Evolutionary conservation across 1,140 invertebrate genomes (phyloP).

Genomic region (Zaprionus ornatus): DNA sequence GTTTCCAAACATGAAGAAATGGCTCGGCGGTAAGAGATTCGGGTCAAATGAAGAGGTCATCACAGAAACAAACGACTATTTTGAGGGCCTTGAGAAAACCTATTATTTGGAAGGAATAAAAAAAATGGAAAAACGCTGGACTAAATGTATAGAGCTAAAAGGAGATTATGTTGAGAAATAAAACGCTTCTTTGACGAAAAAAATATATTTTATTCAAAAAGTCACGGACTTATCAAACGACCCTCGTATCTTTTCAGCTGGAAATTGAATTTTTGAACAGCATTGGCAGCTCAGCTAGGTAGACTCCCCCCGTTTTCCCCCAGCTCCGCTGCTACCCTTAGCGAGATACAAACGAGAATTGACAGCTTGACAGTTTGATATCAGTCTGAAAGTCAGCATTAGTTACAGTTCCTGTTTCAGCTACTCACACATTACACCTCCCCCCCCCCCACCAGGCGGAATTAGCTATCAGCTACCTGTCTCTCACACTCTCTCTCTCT

Average conservation of each 20-base stretch:
- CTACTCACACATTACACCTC: conserved; percentile 47
- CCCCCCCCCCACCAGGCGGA: not conserved
- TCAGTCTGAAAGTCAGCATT: conserved; percentile 77
- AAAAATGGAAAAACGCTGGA: no score
- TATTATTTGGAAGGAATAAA: no score
- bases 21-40: no score
- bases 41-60: no score
- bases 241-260: conserved; percentile 75
- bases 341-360: conserved; percentile 70
- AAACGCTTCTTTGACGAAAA: no score
- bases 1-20: no score
- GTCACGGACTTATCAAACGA: no score
- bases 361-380: conserved; percentile 81
- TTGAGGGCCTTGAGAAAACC: no score
- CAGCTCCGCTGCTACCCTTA: conserved; percentile 1
- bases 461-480: not conserved
- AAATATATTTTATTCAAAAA: no score
- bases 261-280: conserved; percentile 82
- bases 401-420: conserved; percentile 61
- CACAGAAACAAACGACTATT: no score
- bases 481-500: not conserved
- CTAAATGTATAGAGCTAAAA: no score
- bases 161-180: no score
- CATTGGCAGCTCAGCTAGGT: conserved; percentile 32
- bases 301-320: not conserved